Evolutionary conservation across 2,888 invertebrate species (phyloP), one percentile per base, ranked within the genome.

Genomic region (Phlogophora meticulosa): DNA sequence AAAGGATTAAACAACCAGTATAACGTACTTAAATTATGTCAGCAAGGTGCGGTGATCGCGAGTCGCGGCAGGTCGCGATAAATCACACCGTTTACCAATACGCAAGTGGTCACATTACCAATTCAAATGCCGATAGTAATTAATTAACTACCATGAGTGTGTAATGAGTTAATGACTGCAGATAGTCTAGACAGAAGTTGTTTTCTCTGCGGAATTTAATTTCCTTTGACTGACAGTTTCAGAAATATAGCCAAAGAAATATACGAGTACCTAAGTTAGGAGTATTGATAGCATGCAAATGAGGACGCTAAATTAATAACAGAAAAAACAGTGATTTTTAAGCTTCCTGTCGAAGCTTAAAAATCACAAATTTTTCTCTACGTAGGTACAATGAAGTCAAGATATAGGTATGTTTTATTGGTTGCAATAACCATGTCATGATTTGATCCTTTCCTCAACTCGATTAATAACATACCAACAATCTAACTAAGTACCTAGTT

Each of bases 81-180:
- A 67, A 62, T 67, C 68, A 56, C 53, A 49, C 17, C 34, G 34
- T 43, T 76, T 70, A 48, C 62, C 52, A 62, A 70, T 62, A 60
- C 20, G 36, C n/a, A 48, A 69, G 7, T 28, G 10, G 17, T 20
- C n/a, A 46, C 42, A 69, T 76, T 70, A 70, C 22, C 49, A 56
- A 42, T 72, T 22, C 36, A 56, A 69, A 61, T 76, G 1, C 42
- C 4, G 20, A 15, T 4, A 15, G n/a, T 46, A 43, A 46, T 42
- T 56, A 28, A 76, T 61, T 76, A 60, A 46, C 46, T 52, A 20
- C 49, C 22, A 62, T 34, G 24, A 38, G 43, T 34, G n/a, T n/a
- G n/a, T n/a, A n/a, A n/a, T n/a, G n/a, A 38, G 45, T 38, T 72
- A 62, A 72, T 63, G 32, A 51, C 24, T 72, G 32, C 36, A 62